Percentiles rank a stretch among this genome's conserved stretches.
phyloP scores from a whole-genome alignment of 2,797 vertebrate species.

The Schizothorax lantsangensis region DNA sequence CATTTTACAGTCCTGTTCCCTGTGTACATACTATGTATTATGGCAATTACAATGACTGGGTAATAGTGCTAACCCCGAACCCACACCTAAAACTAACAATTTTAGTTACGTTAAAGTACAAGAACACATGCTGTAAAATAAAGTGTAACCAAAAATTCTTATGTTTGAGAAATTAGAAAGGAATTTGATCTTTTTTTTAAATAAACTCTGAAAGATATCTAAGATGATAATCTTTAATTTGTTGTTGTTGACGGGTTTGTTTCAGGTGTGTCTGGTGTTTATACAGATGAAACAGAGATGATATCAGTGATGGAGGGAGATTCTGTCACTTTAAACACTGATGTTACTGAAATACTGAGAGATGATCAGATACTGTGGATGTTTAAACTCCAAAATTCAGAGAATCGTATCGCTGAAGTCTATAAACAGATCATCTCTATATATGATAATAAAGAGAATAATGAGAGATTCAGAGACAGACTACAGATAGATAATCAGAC shows the following conservation, averaged over 20 bases:
- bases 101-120: too few relatives aligned
- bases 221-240: neutral
- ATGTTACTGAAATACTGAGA: neutral
- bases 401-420: neutral
- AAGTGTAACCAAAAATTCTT: too few relatives aligned
- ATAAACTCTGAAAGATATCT: neutral
- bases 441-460: neutral
- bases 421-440: neutral
- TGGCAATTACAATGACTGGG: too few relatives aligned
- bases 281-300: neutral
- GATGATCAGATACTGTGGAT: neutral
- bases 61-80: too few relatives aligned
- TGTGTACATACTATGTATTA: too few relatives aligned
- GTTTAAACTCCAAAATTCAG: neutral
- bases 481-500: neutral
- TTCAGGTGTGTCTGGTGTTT: neutral
- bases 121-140: too few relatives aligned
- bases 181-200: neutral
- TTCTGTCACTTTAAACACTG: neutral
- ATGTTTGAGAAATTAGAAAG: neutral
- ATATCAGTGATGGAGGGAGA: conserved; percentile 7
- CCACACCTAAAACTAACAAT: too few relatives aligned
- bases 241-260: neutral
- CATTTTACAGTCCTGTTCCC: too few relatives aligned
- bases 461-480: neutral